Conservation (phyloP, 2,797 vertebrate species). For the Scyliorhinus canicula region DNA sequence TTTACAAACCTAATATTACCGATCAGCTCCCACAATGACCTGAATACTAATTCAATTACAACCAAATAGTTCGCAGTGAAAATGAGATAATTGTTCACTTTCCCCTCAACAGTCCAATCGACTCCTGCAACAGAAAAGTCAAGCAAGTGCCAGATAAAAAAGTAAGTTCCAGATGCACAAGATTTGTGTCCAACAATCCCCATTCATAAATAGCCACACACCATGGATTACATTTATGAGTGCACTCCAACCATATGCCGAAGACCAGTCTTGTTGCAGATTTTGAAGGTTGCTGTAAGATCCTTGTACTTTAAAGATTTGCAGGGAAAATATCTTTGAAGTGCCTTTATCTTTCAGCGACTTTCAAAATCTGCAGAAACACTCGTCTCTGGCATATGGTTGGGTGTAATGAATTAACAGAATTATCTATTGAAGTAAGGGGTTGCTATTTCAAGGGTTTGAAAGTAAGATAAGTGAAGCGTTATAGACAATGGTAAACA, state of each 20-base stretch:
- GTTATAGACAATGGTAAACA: not conserved
- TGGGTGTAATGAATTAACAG: not conserved
- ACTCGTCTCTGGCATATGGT: not conserved
- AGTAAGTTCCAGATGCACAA: not conserved
- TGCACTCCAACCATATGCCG: too few species aligned
- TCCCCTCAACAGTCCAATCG: not conserved
- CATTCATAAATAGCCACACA: not conserved
- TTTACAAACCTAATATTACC: not conserved
- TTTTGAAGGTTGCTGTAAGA: too few species aligned
- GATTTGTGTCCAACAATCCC: not conserved
- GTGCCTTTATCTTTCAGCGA: not conserved
- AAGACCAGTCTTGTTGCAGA: too few species aligned
- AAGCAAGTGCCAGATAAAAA: not conserved
- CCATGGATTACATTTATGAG: not conserved
- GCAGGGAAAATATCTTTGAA: not conserved
- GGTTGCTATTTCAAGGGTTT: not conserved
- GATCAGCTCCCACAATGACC: not conserved
- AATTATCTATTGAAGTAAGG: not conserved
- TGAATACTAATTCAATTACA: not conserved
- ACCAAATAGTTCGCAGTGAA: not conserved
- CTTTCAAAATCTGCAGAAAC: not conserved
- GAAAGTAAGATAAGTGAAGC: not conserved
- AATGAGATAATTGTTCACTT: not conserved
- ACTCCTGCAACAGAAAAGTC: not conserved
- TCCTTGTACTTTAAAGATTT: too few species aligned